A percentile compares a stretch with the other conserved stretches of the same genome.
phyloP scores from a whole-genome alignment of 2,888 invertebrate genomes.

The Limnephilus lunatus region DNA sequence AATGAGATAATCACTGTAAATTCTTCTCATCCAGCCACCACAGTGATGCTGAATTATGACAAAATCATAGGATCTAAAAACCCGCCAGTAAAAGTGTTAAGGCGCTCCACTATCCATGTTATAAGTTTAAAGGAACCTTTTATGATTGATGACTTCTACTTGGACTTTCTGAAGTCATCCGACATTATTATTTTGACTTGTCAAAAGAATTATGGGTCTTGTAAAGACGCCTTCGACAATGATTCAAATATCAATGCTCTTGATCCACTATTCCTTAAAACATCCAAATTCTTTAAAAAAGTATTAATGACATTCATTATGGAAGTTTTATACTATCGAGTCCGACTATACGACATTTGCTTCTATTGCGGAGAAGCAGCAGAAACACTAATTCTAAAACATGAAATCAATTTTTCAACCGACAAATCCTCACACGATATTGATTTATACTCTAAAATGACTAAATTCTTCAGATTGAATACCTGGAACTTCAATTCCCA shows the following conservation, averaged over 20 bases:
- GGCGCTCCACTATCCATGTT: constrained; percentile 26
- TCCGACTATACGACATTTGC: constrained; percentile 33
- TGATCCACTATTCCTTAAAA: not conserved
- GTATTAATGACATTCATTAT: constrained; percentile 1
- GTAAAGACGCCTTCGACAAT: not conserved
- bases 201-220: constrained; percentile 24
- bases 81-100: not conserved
- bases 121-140: constrained; percentile 23
- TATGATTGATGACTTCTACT: not conserved
- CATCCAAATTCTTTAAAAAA: not conserved
- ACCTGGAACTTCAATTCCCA: constrained; percentile 17
- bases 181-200: constrained; percentile 42
- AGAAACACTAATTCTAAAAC: not conserved
- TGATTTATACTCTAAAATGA: not conserved
- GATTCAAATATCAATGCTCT: not conserved
- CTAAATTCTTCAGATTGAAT: not conserved
- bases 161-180: not conserved
- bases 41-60: constrained; percentile 38
- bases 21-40: not conserved
- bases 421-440: not conserved
- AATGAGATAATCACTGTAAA: not conserved
- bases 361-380: constrained; percentile 26
- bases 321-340: constrained; percentile 14
- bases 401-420: not conserved
- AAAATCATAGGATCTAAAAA: not conserved